Percentiles rank a stretch among this genome's conserved stretches.
These are phyloP conservation scores for Popillia japonica DNA, from an alignment of 1,140 invertebrate species.

Conservation along the genomic window DNA sequence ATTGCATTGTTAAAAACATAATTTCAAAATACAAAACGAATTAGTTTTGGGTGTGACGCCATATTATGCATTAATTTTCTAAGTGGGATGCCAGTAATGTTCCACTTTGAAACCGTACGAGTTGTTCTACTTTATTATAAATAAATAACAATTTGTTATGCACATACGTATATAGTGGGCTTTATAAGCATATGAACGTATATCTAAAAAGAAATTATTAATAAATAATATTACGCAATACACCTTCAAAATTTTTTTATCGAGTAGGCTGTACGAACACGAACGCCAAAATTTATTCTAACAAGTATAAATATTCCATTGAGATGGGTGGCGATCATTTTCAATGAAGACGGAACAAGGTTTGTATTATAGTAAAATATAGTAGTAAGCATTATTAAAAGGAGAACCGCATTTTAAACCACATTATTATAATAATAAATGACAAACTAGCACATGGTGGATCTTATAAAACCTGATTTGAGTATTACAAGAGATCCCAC, in stretches of 20 bases:
- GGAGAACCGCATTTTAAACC: slow-evolving; percentile 42
- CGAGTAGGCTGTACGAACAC: no score
- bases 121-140: slow-evolving; percentile 5
- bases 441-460: slow-evolving; percentile 43
- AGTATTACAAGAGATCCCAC: slow-evolving; percentile 51
- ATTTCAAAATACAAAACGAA: not conserved
- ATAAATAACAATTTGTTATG: slow-evolving; percentile 10
- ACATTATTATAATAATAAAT: slow-evolving; percentile 44
- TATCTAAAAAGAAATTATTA: no score
- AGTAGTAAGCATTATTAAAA: slow-evolving; percentile 11
- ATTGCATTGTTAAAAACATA: slow-evolving; percentile 1
- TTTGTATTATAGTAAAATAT: not conserved
- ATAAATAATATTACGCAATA: no score
- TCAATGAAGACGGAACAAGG: not conserved
- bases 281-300: no score
- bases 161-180: not conserved
- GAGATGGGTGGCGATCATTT: no score
- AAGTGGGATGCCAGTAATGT: slow-evolving; percentile 15
- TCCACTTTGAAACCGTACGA: no score
- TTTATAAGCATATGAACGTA: no score
- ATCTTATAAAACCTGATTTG: slow-evolving; percentile 51
- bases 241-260: no score
- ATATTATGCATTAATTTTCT: slow-evolving; percentile 2
- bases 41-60: slow-evolving; percentile 26
- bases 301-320: no score